Conservation (phyloP, 2,113 vertebrate genomes). For the Bungarus multicinctus region DNA sequence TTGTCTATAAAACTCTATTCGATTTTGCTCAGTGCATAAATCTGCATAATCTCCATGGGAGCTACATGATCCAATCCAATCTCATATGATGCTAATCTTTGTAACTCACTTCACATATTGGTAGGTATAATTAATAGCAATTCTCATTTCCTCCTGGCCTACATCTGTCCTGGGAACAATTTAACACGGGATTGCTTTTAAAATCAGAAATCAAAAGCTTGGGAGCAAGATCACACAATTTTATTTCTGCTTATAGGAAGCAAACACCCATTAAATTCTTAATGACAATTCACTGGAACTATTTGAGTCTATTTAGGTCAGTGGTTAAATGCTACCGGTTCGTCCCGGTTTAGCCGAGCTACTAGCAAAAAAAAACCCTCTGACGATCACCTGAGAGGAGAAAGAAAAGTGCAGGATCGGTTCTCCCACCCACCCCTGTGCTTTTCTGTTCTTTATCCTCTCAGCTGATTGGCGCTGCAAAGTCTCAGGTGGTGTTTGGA, state of each 20-base stretch:
- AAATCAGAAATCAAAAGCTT: not conserved
- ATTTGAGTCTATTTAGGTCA: not conserved
- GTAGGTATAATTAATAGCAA: not conserved
- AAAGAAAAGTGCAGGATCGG: no score
- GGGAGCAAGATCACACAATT: not conserved
- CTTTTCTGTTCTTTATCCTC: no score
- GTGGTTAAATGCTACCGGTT: no score
- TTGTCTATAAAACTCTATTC: not conserved
- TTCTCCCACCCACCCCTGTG: no score
- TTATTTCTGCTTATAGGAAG: not conserved
- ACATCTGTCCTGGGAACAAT: not conserved
- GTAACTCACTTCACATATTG: not conserved
- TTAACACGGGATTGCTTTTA: not conserved
- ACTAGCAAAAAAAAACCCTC: no score
- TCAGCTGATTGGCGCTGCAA: no score
- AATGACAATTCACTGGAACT: not conserved
- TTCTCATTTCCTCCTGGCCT: not conserved
- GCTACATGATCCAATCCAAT: not conserved
- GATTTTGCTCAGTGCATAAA: not conserved
- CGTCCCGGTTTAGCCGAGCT: no score
- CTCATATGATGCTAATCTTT: not conserved
- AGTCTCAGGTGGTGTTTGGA: no score
- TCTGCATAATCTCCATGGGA: not conserved
- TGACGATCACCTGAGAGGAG: no score
- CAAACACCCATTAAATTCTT: not conserved